Percentiles rank a stretch among this genome's conserved stretches.
phyloP scores from a whole-genome alignment of 2,113 vertebrate genomes.

The Leptobrachium leishanense region DNA sequence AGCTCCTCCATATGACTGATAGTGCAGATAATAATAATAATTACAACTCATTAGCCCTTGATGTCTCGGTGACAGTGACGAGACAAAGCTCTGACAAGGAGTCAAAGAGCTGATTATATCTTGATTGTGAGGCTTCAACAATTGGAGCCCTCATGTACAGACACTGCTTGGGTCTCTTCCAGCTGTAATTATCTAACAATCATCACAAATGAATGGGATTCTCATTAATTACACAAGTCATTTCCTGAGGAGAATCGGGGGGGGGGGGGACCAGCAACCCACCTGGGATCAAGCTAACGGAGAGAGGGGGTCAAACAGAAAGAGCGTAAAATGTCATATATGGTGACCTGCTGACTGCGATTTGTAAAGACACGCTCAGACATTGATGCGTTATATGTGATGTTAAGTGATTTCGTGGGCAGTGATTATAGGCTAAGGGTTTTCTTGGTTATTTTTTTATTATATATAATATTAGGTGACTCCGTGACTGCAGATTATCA shows the following conservation, averaged over 20 bases:
- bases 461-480: too few species aligned
- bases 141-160: conserved; percentile 34
- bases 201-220: conserved; percentile 43
- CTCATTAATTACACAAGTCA: conserved; percentile 45
- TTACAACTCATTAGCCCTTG: conserved; percentile 46
- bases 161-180: conserved; percentile 28
- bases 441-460: too few species aligned
- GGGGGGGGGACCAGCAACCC: conserved; percentile 11
- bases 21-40: conserved; percentile 47
- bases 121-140: conserved; percentile 45
- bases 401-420: too few species aligned
- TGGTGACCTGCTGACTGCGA: not conserved
- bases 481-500: too few species aligned
- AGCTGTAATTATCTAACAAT: conserved; percentile 46
- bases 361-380: conserved; percentile 1
- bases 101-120: conserved; percentile 48
- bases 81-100: conserved; percentile 45
- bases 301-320: not conserved
- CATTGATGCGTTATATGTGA: not conserved
- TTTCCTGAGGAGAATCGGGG: conserved; percentile 25
- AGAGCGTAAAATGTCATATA: not conserved
- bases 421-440: too few species aligned
- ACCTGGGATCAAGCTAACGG: conserved; percentile 10
- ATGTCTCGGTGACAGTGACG: conserved; percentile 43
- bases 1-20: conserved; percentile 35